These are phyloP conservation scores for Papilio demoleus DNA, from an alignment of 2,888 invertebrate species.

Conservation along the genomic window DNA sequence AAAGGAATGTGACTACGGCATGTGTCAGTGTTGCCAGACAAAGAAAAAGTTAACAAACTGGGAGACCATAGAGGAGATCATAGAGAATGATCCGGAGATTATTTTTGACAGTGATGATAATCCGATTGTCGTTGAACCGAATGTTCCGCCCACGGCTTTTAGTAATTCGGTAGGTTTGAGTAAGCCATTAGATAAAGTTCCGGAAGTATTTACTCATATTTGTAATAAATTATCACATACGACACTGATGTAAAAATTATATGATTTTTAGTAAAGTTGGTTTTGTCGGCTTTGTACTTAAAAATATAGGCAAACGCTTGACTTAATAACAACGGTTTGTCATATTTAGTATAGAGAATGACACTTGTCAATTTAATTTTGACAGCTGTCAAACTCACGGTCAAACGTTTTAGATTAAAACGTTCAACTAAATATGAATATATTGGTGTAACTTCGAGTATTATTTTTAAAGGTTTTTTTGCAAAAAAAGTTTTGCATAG, in stretches of 20 bases:
- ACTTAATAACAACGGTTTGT: not conserved
- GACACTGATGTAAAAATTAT: slow-evolving; percentile 50
- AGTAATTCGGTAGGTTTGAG: slow-evolving; percentile 52
- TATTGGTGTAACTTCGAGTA: too few species aligned
- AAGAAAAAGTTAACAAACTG: slow-evolving; percentile 68
- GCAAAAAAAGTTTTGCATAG: too few species aligned
- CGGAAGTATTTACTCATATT: slow-evolving; percentile 62
- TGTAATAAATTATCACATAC: slow-evolving; percentile 60
- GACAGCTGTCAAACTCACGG: not conserved
- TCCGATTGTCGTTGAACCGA: slow-evolving; percentile 67
- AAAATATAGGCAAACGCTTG: not conserved
- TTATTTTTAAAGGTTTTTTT: too few species aligned
- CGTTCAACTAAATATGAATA: too few species aligned
- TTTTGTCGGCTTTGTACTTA: not conserved
- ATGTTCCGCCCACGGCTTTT: slow-evolving; percentile 44
- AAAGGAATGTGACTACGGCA: slow-evolving; percentile 74
- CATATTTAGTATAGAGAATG: not conserved
- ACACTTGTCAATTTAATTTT: not conserved
- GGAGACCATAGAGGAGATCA: slow-evolving; percentile 74
- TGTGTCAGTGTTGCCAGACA: slow-evolving; percentile 69
- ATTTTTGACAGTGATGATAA: slow-evolving; percentile 76
- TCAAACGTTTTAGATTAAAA: not conserved
- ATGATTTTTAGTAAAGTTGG: not conserved
- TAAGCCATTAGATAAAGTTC: slow-evolving; percentile 59
- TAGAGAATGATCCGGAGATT: slow-evolving; percentile 79